Conservation (phyloP, 2,113 vertebrate species). For the Leptodactylus fuscus region DNA sequence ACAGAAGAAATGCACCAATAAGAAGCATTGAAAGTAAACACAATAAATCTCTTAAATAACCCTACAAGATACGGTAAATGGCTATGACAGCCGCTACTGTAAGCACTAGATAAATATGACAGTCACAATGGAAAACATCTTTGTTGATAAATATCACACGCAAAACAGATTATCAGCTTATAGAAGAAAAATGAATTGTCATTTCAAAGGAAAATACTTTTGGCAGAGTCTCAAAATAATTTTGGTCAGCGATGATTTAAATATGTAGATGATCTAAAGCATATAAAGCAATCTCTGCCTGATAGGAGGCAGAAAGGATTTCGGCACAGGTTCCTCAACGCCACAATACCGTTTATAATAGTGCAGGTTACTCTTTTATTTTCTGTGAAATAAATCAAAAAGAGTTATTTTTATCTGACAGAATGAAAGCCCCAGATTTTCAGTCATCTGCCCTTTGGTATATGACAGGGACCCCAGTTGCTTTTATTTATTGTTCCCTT, state of each 20-base stretch:
- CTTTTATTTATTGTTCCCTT: background rate
- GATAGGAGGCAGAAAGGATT: background rate
- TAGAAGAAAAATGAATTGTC: conserved; percentile 52
- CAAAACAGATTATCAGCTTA: conserved; percentile 52
- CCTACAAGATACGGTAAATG: conserved; percentile 37
- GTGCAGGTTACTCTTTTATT: background rate
- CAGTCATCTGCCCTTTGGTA: background rate
- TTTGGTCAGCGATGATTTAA: background rate
- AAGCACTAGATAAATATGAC: conserved; percentile 56
- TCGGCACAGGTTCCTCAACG: background rate
- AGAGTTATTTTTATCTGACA: background rate
- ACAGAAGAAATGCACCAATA: conserved; percentile 29
- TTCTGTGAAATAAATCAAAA: background rate
- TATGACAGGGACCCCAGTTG: background rate
- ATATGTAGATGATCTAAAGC: background rate
- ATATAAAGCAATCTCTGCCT: background rate
- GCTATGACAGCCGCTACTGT: conserved; percentile 38
- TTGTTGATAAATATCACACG: conserved; percentile 55
- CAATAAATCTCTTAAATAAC: conserved; percentile 39
- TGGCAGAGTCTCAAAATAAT: background rate
- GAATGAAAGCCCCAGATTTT: background rate
- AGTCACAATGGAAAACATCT: conserved; percentile 51
- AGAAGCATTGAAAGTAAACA: conserved; percentile 11
- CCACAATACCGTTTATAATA: background rate
- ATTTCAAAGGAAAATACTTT: conserved; percentile 9